Evolutionary conservation across 2,113 vertebrate genomes (phyloP).

Genomic region (Cynocephalus volans): DNA sequence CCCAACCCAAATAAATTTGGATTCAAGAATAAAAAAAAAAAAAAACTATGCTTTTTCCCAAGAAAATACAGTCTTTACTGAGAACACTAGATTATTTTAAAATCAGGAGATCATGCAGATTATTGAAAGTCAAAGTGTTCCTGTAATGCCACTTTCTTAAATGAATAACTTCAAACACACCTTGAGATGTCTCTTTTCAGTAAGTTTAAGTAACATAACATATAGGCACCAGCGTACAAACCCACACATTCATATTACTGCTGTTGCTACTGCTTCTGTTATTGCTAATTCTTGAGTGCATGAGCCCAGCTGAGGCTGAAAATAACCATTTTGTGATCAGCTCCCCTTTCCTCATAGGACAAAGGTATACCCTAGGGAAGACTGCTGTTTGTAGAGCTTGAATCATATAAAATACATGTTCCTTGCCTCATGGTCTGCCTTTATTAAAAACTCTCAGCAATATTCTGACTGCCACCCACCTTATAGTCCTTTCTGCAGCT

Average conservation of each 20-base stretch:
- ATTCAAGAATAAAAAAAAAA: not conserved
- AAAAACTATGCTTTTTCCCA: not conserved
- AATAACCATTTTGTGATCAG: constrained; percentile 5
- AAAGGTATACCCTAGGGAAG: not conserved
- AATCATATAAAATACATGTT: not conserved
- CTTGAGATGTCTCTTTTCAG: not conserved
- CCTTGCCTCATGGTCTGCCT: not conserved
- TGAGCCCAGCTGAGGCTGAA: not conserved
- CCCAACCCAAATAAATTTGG: not conserved
- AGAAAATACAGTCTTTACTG: constrained; percentile 28
- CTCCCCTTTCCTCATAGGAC: not conserved
- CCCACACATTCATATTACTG: not conserved
- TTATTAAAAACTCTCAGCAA: constrained; percentile 37
- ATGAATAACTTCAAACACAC: constrained; percentile 16
- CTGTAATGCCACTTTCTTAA: constrained; percentile 22
- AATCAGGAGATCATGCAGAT: constrained; percentile 23
- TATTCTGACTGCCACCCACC: not conserved
- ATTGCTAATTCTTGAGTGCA: not conserved
- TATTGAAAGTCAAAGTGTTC: constrained; percentile 43
- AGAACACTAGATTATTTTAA: constrained; percentile 52
- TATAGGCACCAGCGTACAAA: not conserved
- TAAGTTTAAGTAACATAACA: constrained; percentile 19
- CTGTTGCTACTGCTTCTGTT: not conserved
- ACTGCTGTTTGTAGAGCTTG: not conserved
- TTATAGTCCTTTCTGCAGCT: not conserved